These are phyloP conservation scores for Coleophora flavipennella DNA, from an alignment of 2,888 invertebrate species.

Conservation along the genomic window DNA sequence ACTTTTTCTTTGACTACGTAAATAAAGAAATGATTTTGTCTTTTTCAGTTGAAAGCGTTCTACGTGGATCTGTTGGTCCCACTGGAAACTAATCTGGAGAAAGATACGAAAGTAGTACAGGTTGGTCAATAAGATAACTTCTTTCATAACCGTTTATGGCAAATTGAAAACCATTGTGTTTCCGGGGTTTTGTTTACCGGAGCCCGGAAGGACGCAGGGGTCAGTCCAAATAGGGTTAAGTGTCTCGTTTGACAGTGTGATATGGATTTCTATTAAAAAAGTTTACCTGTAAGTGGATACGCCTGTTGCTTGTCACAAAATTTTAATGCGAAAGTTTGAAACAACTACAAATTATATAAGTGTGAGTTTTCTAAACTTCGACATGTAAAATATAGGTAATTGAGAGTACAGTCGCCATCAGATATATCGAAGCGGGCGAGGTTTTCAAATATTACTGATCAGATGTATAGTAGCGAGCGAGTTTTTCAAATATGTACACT, in stretches of 20 bases:
- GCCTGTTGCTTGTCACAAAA: no score
- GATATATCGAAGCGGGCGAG: no score
- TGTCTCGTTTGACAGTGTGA: constrained; percentile 31
- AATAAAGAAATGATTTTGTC: not conserved
- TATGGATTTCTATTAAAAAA: constrained; percentile 54
- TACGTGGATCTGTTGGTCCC: constrained; percentile 94
- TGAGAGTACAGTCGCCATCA: no score
- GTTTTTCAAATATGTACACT: no score
- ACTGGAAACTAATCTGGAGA: constrained; percentile 93
- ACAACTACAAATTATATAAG: no score
- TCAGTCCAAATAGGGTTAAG: constrained; percentile 41
- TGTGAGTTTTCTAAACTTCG: no score
- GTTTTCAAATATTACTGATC: no score
- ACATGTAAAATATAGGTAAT: no score
- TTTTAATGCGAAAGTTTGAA: no score
- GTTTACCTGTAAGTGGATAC: constrained; percentile 28
- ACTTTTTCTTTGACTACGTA: no score
- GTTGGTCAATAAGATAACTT: constrained; percentile 67
- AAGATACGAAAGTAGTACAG: constrained; percentile 94
- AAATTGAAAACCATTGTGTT: constrained; percentile 24
- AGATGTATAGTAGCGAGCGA: no score
- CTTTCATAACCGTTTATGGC: constrained; percentile 41
- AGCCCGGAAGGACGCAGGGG: constrained; percentile 33
- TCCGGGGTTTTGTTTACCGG: constrained; percentile 44
- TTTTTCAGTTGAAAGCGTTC: constrained; percentile 89